These are phyloP conservation scores for Remorina albescens DNA, from an alignment of 2,797 vertebrate species.

Conservation along the genomic window DNA sequence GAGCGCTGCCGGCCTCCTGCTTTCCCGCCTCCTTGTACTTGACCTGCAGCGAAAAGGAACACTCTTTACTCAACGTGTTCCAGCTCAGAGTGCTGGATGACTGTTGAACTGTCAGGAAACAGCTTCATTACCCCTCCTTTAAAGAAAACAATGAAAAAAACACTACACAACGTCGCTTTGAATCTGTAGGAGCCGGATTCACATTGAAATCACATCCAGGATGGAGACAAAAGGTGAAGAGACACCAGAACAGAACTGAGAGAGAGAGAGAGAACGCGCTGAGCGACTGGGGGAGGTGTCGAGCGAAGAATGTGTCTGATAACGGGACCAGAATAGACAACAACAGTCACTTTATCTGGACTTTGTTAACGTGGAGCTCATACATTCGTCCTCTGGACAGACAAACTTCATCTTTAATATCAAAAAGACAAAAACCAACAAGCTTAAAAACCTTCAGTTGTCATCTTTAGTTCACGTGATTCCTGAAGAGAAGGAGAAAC, in stretches of 20 bases:
- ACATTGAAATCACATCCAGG: background rate
- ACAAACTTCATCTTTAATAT: too few species aligned
- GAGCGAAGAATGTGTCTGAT: slow-evolving; percentile 50
- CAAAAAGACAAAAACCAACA: too few species aligned
- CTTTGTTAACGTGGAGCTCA: slow-evolving; percentile 11
- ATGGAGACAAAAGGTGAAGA: background rate
- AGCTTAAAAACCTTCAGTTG: too few species aligned
- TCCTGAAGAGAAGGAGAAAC: too few species aligned
- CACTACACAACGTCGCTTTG: too few species aligned
- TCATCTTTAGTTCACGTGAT: too few species aligned
- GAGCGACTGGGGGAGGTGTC: background rate
- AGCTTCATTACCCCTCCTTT: background rate
- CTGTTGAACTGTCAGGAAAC: background rate
- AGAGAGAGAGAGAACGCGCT: too few species aligned
- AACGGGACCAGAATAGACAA: slow-evolving; percentile 66
- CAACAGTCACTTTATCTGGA: slow-evolving; percentile 37
- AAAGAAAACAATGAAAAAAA: too few species aligned
- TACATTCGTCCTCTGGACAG: too few species aligned
- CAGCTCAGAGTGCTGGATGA: background rate
- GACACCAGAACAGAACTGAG: background rate
- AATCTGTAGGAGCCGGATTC: background rate
- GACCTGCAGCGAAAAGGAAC: slow-evolving; percentile 46
- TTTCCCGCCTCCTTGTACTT: slow-evolving; percentile 89
- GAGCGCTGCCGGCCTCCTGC: slow-evolving; percentile 81
- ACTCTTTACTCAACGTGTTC: background rate